Base-by-base conservation (phyloP, 2,888 invertebrate species). In the Dolichomitus sp. region DNA sequence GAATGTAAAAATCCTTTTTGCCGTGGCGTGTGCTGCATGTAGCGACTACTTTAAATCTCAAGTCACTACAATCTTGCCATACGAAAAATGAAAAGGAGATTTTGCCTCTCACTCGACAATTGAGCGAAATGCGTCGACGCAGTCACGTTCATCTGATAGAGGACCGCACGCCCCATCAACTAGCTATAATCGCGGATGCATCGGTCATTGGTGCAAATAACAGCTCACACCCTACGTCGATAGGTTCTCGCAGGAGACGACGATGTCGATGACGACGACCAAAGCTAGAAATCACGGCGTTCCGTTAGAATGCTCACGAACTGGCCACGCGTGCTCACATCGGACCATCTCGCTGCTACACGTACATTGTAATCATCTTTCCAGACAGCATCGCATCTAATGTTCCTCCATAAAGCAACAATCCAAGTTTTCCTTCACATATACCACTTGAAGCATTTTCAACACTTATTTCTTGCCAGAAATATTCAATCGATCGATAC, bases 311-410 rank as follows among this genome's bases (percentile, higher is more conserved):
- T 11, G 63, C 70, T 79, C 79, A 50, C 79, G 79, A 82, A 74
- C 79, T 79, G 54, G 66, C 82, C 82, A 79, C 82, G 82, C 79
- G 82, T 63, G 61, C 77, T 78, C 68, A 19, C 66, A 75, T 57
- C 70, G 57, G 69, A 30, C 70, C 52, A 45, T 59, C 54, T 69
- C 59, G 30, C n/a, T 12, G 70, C 37, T 54, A 19, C 78, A 59
- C 69, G 79, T 82, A 78, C 78, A 78, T 37, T 79, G 79, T 75
- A 83, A 83, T 83, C 75, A 83, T 83, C 75, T 75, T 72, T 70
- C 74, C 33, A 59, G 42, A 57, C 57, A 42, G 74, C 57, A 45
- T 70, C n/a, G 59, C 59, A 27, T 5, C 75, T 83, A 79, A 79
- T 75, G 75, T 83, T 79, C 66, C 66, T 50, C 70, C 42, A 75